Evolutionary conservation across 2,797 vertebrate species (phyloP).

Genomic region (Scarus forsteni): DNA sequence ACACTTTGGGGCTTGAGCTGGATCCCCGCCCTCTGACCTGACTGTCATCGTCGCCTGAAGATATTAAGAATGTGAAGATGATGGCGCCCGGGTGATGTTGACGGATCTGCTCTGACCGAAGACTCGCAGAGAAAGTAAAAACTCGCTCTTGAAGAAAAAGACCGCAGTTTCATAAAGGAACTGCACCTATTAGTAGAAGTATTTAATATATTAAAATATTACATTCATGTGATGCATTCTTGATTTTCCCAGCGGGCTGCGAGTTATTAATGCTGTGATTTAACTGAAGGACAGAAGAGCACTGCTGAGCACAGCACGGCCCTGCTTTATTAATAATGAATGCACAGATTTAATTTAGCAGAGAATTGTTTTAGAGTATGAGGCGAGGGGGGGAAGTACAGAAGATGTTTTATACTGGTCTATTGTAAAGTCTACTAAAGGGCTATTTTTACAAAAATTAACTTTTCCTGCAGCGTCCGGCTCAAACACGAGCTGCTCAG

Average conservation of each 20-base stretch:
- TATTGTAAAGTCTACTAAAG: conserved; percentile 39
- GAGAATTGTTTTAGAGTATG: conserved; percentile 8
- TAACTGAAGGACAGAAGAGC: conserved; percentile 35
- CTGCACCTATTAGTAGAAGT: conserved; percentile 22
- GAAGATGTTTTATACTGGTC: conserved; percentile 38
- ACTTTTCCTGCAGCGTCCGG: conserved; percentile 13
- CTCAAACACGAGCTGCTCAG: conserved; percentile 27
- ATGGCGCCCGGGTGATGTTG: conserved; percentile 1
- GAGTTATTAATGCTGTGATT: conserved; percentile 19
- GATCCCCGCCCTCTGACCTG: conserved; percentile 28
- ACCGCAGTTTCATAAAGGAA: conserved; percentile 23
- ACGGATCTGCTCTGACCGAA: conserved; percentile 7
- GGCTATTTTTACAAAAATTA: conserved; percentile 68
- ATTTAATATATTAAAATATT: conserved; percentile 41
- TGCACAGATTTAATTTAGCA: conserved; percentile 34
- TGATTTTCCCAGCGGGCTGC: conserved; percentile 35
- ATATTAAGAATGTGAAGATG: conserved; percentile 20
- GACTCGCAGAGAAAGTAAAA: conserved; percentile 38
- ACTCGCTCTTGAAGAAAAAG: conserved; percentile 45
- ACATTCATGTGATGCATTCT: conserved; percentile 3
- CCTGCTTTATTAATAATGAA: conserved; percentile 10
- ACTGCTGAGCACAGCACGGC: conserved; percentile 41
- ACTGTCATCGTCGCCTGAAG: conserved; percentile 18
- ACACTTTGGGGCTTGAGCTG: conserved; percentile 24
- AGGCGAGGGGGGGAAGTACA: conserved; percentile 19